Conservation (phyloP, 2,797 vertebrate species). For the Hirundo rustica region DNA sequence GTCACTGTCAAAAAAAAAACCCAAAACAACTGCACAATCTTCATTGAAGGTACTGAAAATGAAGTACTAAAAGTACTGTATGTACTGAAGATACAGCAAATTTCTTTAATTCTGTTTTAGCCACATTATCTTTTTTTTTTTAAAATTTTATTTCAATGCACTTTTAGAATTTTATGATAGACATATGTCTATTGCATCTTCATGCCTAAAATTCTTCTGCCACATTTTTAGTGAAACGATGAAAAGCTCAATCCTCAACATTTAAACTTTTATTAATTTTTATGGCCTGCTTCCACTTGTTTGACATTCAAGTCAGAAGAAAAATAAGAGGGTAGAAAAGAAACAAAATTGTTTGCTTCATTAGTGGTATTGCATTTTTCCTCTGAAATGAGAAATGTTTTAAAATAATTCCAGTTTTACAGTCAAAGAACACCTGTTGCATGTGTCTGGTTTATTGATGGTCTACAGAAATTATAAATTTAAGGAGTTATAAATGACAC, state of each 20-base stretch:
- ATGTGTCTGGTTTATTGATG: background rate
- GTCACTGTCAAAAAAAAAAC: background rate
- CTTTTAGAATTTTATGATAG: background rate
- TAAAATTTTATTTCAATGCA: background rate
- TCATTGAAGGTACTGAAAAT: background rate
- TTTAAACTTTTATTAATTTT: background rate
- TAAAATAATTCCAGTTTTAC: background rate
- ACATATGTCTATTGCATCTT: background rate
- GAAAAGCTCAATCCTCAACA: background rate
- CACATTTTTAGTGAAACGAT: background rate
- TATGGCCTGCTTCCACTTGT: background rate
- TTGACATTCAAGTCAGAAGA: background rate
- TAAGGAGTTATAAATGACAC: background rate
- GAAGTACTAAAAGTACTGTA: no score
- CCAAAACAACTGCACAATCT: background rate
- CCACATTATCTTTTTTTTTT: fast-evolving
- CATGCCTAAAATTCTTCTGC: background rate
- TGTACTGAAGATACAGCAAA: background rate
- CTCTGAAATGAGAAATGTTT: background rate
- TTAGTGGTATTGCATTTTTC: background rate
- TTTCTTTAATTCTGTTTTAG: background rate
- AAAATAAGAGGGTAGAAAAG: background rate
- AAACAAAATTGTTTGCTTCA: background rate
- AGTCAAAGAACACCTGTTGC: background rate
- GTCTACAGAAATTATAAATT: background rate